Evolutionary conservation across 1,140 invertebrate species (phyloP), one percentile per base, ranked within the genome.

Genomic region (Calycopis cecrops): DNA sequence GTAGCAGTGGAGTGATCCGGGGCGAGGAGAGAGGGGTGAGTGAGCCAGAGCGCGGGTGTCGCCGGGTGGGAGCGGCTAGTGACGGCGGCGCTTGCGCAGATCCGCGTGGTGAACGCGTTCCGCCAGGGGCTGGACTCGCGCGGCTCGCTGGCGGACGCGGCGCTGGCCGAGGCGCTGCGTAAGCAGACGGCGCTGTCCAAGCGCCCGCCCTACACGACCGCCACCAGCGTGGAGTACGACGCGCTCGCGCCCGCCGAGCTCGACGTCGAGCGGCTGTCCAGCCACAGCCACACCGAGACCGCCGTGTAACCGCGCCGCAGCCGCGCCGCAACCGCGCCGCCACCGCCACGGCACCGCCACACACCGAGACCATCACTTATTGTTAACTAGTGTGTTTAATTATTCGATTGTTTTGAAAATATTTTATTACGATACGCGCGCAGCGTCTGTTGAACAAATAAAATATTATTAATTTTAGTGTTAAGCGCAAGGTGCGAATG

Each of bases 91-190:
- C 52, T 61, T 50, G 62, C 62, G 80, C 78, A 85, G 97, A 98
- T 99, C 89, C 96, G 97, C 91, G 97, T 98, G 92, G 97, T 98
- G 90, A 98, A 99, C 92, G 97, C 97, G 91, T 99, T 99, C 92
- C 96, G 97, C 89, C 97, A 98, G 92, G 97, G 96, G 87, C 92
- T 98, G 90, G 97, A 99, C 91, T 92, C 95, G 89, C 95, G 96
- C 81, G 94, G 94, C 83, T 97, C 98, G 89, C 94, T 95, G 89
- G 94, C 93, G 82, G 95, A 94, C 90, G 93, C 94, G 71, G 94
- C 94, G 83, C 91, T 97, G 77, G 95, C 95, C 58, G 95, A 96
- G 88, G 95, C 95, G 77, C 91, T 97, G 71, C 93, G 95, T 84
- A 97, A 96, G 90, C 96, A 97, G 90, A 93, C 95, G 77, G 95